Evolutionary conservation across 1,140 invertebrate species (phyloP).

Genomic region (Agrilus planipennis): DNA sequence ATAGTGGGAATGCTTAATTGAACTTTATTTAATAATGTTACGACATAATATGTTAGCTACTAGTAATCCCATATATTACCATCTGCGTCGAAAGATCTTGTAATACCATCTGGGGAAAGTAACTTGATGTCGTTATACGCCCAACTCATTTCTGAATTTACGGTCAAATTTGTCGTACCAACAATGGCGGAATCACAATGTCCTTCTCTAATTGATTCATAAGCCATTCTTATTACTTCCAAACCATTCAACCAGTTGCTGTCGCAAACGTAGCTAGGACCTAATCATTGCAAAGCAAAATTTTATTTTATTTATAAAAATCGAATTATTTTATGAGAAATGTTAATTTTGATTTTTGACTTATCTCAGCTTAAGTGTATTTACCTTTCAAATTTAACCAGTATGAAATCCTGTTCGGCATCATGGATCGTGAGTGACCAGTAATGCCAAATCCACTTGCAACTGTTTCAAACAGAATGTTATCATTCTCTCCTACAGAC

Average conservation of each 20-base stretch:
- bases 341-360: not conserved
- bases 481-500: constrained; percentile 47
- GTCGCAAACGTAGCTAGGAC: constrained; percentile 59
- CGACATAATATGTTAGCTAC: not conserved
- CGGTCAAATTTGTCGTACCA: constrained; percentile 46
- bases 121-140: constrained; percentile 48
- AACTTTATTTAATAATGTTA: not conserved
- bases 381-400: constrained; percentile 51
- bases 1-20: not conserved
- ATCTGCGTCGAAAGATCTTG: constrained; percentile 55
- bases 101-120: constrained; percentile 52
- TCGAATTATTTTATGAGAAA: not conserved
- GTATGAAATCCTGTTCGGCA: constrained; percentile 53
- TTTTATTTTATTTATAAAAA: too few relatives aligned
- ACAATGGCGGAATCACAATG: constrained; percentile 60
- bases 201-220: constrained; percentile 46
- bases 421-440: constrained; percentile 53
- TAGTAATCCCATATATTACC: constrained; percentile 33
- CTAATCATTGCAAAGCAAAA: too few relatives aligned
- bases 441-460: constrained; percentile 48
- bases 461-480: constrained; percentile 31
- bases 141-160: constrained; percentile 52
- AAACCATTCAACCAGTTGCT: constrained; percentile 60
- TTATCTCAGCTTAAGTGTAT: not conserved
- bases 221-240: constrained; percentile 50